phyloP scores from a whole-genome alignment of 2,888 invertebrate genomes.

The Tineola bisselliella region DNA sequence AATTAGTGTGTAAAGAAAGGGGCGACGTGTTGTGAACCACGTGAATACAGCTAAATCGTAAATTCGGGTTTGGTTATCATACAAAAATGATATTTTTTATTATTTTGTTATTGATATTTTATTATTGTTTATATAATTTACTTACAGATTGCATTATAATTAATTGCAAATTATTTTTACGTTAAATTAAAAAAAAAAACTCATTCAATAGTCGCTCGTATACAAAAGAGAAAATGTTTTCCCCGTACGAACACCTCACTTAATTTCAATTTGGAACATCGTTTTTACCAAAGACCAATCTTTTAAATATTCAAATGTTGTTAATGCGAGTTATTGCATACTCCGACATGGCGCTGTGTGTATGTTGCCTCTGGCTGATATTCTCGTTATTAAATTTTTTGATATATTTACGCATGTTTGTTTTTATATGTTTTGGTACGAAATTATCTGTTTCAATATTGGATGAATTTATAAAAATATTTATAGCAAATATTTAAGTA shows the following conservation, averaged over 20 bases:
- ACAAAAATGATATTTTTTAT: not conserved
- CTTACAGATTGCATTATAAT: not conserved
- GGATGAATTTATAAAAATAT: not conserved
- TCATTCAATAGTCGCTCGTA: not conserved
- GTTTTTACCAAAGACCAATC: slow-evolving; percentile 11
- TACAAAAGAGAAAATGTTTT: not conserved
- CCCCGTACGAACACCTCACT: slow-evolving; percentile 3
- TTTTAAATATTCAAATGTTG: slow-evolving; percentile 14
- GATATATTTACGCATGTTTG: not conserved
- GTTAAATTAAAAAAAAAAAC: not conserved
- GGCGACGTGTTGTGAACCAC: not conserved
- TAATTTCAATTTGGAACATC: slow-evolving; percentile 11
- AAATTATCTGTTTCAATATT: slow-evolving; percentile 3
- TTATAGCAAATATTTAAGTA: not conserved
- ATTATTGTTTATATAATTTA: not conserved
- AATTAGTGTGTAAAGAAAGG: slow-evolving; percentile 6
- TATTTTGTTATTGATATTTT: not conserved
- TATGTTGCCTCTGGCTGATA: not conserved
- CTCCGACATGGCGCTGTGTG: not conserved
- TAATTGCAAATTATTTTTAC: not conserved
- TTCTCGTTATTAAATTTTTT: not conserved
- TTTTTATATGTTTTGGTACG: not conserved
- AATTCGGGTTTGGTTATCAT: too few relatives aligned
- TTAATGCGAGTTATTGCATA: slow-evolving; percentile 5
- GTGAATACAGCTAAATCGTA: too few relatives aligned